Evolutionary conservation across 2,797 vertebrate genomes (phyloP), one percentile per base, ranked within the genome.

Genomic region (Neosalanx taihuensis): DNA sequence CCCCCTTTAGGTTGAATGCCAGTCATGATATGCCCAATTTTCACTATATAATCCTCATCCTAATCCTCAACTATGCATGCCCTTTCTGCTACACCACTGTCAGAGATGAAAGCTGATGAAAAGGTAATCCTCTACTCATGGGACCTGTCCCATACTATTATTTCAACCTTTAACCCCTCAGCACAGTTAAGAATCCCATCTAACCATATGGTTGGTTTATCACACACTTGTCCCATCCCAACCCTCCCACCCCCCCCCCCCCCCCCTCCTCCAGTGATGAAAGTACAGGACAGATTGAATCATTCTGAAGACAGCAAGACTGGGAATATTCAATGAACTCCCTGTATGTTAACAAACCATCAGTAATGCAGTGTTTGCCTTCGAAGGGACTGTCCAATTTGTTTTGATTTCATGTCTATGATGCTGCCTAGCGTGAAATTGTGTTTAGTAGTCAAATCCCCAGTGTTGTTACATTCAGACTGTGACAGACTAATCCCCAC

Each of bases 21-120:
- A 5, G 59, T 41, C 59, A 78, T 79, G 60, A 66, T 51, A 33
- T 61, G 13, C n/a, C 35, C 64, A 69, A 64, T 79, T 84, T 78
- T 83, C 64, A 81, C 74, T 37, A 31, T 35, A 35, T 80, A 72
- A 80, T 74, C 76, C 61, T 72, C 6, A 9, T 67, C 35, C 72
- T 83, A 74, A 83, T 80, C 80, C 64, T 30, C 3, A 70, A 70
- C 69, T 70, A 61, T 73, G 75, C 68, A 0, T 78, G 77, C 51
- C 75, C 76, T 85, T 87, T 88, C 68, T 76, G 70, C 66, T 69
- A 58, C 33, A 49, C 62, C 62, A 71, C 62, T 72, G 67, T 63
- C 74, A 81, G 79, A 85, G 77, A 70, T 71, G 64, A 84, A 79
- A 80, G 78, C 75, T 76, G 79, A 85, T 86, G 64, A 82, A 82